Evolutionary conservation across 2,888 invertebrate species (phyloP), one percentile per base, ranked within the genome.

Genomic region (Papilio protenor): DNA sequence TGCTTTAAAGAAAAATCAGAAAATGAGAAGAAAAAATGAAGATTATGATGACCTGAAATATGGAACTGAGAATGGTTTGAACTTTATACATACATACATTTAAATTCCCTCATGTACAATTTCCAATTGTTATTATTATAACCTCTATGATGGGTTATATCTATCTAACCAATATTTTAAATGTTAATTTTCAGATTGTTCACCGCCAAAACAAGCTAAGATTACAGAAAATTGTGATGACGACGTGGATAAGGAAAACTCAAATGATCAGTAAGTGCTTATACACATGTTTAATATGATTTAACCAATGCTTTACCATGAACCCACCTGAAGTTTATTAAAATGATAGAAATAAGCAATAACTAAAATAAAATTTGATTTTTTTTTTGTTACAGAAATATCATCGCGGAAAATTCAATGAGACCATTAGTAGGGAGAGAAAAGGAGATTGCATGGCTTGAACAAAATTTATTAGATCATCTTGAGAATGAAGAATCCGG

Each of bases 351-450:
- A 18, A 5, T 18, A 52, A 16, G 6, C 16, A 52, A 18, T 52
- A 55, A n/a, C 8, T 55, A n/a, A 10, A 6, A n/a, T 1, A 55
- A n/a, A n/a, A n/a, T n/a, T n/a, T n/a, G n/a, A n/a, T n/a, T 2
- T 10, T 76, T 2, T 72, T 16, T 74, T 59, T 64, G 40, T 84
- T 81, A 52, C 81, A 85, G 85, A 49, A 75, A 75, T 75, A 40
- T 70, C 10, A 75, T 71, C 14, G 6, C 10, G 18, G 69, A 73
- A 40, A 76, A 57, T 8, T 77, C 75, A 40, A 66, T 83, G 21
- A 90, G 87, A 81, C 92, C 93, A 76, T 85, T 94, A n/a, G 96
- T 97, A 10, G 97, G 98, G n/a, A 95, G 99, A 78, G 98, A 98
- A 85, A 92, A 94, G 57, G 98, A 99, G 91, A 95, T 97, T 12